These are phyloP conservation scores for Heliconius eleuchia DNA, from an alignment of 1,140 invertebrate genomes.

Conservation along the genomic window DNA sequence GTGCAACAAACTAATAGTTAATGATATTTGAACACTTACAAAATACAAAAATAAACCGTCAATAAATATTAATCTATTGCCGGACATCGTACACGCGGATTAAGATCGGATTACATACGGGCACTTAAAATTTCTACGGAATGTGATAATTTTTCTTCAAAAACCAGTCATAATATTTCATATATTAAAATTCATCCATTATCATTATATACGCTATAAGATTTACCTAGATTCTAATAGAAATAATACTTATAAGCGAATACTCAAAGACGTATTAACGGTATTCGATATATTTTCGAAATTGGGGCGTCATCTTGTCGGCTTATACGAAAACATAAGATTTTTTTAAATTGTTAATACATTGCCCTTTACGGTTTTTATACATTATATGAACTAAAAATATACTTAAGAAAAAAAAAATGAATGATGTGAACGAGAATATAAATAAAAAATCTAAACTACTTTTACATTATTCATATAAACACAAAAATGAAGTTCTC, in stretches of 20 bases:
- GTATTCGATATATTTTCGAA: not conserved
- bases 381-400: too few species aligned
- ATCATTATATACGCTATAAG: not conserved
- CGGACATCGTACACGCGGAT: constrained; percentile 56
- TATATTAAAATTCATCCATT: not conserved
- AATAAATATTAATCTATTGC: constrained; percentile 72
- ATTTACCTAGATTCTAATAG: not conserved
- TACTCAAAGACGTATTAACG: not conserved
- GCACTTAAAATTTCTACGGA: constrained; percentile 17
- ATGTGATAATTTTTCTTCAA: constrained; percentile 16
- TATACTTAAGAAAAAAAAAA: too few species aligned
- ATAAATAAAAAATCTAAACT: not conserved
- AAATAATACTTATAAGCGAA: not conserved
- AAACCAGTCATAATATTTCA: constrained; percentile 3
- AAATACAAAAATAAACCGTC: constrained; percentile 66
- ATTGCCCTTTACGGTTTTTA: not conserved
- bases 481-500: constrained; percentile 30
- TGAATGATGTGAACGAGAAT: too few species aligned
- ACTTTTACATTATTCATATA: not conserved
- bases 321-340: not conserved
- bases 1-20: constrained; percentile 67
- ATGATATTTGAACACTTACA: constrained; percentile 75
- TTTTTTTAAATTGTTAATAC: not conserved
- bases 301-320: not conserved
- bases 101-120: constrained; percentile 55